Evolutionary conservation across 1,140 invertebrate genomes (phyloP).

Genomic region (Drosophila ficusphila): DNA sequence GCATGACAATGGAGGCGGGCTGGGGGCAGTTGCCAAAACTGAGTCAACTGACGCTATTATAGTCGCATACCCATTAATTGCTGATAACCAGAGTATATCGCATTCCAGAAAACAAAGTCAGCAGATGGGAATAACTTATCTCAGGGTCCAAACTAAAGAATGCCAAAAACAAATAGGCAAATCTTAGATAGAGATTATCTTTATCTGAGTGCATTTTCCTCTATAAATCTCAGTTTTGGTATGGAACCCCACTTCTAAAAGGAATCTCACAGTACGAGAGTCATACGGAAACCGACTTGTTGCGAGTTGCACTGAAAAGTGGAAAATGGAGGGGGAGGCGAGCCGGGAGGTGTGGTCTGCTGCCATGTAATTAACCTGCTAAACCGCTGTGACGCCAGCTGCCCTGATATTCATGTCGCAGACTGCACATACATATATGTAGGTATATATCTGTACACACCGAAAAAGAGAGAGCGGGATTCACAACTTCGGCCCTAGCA

Average conservation of each 20-base stretch:
- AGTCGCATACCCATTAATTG: conserved; percentile 5
- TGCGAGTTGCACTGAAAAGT: conserved; percentile 2
- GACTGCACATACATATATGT: conserved; percentile 27
- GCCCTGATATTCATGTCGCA: conserved; percentile 44
- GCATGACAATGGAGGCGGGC: conserved; percentile 42
- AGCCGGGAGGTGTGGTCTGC: conserved; percentile 26
- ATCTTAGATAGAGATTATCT: not conserved
- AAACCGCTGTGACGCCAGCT: conserved; percentile 70
- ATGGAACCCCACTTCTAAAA: not conserved
- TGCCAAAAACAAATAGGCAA: not conserved
- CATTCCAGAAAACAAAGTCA: not conserved
- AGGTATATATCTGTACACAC: not conserved
- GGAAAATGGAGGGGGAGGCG: not conserved
- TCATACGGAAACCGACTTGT: not conserved
- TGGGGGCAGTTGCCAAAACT: conserved; percentile 24
- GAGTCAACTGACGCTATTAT: conserved; percentile 6
- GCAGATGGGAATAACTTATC: not conserved
- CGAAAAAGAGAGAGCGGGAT: not conserved
- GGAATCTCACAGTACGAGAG: not conserved
- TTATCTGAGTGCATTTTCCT: no score
- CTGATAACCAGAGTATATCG: not conserved
- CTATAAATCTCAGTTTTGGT: not conserved
- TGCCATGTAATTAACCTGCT: conserved; percentile 71
- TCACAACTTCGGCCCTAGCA: conserved; percentile 2
- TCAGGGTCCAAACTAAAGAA: not conserved